Conservation (phyloP, 1,140 invertebrate species). For the Drosophila quadrilineata region DNA sequence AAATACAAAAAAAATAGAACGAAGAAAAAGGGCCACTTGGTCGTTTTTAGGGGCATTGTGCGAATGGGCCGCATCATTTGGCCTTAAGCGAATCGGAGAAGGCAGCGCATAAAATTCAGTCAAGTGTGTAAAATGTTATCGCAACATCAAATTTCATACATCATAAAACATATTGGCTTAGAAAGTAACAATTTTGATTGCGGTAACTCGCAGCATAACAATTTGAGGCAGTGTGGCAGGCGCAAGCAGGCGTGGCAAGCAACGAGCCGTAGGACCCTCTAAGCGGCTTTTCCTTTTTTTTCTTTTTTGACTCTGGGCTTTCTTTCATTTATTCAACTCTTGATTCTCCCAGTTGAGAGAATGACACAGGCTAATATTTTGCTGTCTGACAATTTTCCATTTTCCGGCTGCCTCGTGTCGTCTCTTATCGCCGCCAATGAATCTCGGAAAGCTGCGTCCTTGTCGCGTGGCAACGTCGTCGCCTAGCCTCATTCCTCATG, state of each 20-base stretch:
- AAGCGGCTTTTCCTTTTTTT: slow-evolving; percentile 51
- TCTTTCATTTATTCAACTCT: no score
- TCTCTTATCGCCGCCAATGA: slow-evolving; percentile 60
- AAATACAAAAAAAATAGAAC: background rate
- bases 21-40: slow-evolving; percentile 10
- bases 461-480: no score
- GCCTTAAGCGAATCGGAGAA: background rate
- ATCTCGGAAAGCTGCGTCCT: no score
- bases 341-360: slow-evolving; percentile 1
- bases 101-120: slow-evolving; percentile 53
- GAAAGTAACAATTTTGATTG: slow-evolving; percentile 80
- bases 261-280: slow-evolving; percentile 57
- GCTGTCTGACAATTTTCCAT: slow-evolving; percentile 16
- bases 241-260: slow-evolving; percentile 52
- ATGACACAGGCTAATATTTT: slow-evolving; percentile 23
- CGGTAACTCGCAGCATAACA: slow-evolving; percentile 63
- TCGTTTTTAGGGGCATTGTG: slow-evolving; percentile 12
- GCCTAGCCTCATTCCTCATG: no score
- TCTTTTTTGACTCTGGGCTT: background rate
- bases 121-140: slow-evolving; percentile 78
- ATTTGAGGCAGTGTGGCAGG: slow-evolving; percentile 32
- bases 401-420: background rate
- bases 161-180: slow-evolving; percentile 80
- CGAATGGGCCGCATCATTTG: slow-evolving; percentile 4
- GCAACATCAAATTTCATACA: slow-evolving; percentile 80